Conservation (phyloP, 2,113 vertebrate genomes). For the Hoplias malabaricus region DNA sequence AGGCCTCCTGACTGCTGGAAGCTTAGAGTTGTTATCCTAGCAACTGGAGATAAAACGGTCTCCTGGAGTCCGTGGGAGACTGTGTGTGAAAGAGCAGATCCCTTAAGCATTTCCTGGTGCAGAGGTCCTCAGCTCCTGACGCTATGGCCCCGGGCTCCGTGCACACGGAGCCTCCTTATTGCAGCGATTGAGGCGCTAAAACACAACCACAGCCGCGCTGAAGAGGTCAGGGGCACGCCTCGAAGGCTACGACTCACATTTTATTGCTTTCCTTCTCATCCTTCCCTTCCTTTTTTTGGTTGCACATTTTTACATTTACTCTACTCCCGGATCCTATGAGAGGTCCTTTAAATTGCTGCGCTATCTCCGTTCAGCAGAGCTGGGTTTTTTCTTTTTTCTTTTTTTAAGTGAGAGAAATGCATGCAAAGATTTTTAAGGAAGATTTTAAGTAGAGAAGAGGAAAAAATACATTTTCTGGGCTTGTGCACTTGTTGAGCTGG, state of each 20-base stretch:
- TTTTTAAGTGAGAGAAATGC: neutral
- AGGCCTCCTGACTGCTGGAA: conserved; percentile 61
- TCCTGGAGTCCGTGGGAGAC: conserved; percentile 66
- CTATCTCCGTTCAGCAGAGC: conserved; percentile 42
- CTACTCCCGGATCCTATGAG: conserved; percentile 45
- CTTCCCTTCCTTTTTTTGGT: conserved; percentile 15
- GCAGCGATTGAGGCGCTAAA: conserved; percentile 62
- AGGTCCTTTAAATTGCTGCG: conserved; percentile 45
- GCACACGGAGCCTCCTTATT: conserved; percentile 66
- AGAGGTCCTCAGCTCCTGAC: conserved; percentile 66
- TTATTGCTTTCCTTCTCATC: conserved; percentile 51
- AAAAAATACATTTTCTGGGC: conserved; percentile 44
- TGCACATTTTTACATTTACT: conserved; percentile 39
- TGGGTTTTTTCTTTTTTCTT: no score
- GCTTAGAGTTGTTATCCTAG: conserved; percentile 68
- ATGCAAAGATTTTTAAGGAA: conserved; percentile 23
- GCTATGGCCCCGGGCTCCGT: conserved; percentile 64
- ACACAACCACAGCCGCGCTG: conserved; percentile 53
- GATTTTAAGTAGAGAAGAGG: conserved; percentile 34
- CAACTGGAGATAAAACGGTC: conserved; percentile 66
- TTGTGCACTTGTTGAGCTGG: conserved; percentile 46
- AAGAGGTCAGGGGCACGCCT: conserved; percentile 64
- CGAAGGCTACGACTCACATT: conserved; percentile 57
- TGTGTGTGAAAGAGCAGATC: conserved; percentile 63
- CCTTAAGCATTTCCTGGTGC: conserved; percentile 69